Percentiles rank a stretch among this genome's conserved stretches.
Conservation (phyloP, 2,888 invertebrate species). For the Rugalucina vietnamica region DNA sequence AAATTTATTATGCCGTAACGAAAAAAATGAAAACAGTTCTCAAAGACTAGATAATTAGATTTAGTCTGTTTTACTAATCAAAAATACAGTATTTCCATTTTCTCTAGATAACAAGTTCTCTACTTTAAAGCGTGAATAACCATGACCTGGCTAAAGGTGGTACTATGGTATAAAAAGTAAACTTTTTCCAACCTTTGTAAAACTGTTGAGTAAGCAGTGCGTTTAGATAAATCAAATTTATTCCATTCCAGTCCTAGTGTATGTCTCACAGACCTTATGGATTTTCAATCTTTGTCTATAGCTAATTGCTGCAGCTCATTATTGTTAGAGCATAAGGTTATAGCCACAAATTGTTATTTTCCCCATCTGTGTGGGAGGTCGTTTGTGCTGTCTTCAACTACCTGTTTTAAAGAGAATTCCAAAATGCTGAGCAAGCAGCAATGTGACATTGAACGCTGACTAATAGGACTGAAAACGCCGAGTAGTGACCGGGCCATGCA, state of each 20-base stretch:
- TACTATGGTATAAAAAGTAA: background rate
- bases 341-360: background rate
- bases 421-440: background rate
- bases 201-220: background rate
- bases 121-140: background rate
- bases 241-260: background rate
- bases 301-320: background rate
- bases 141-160: background rate
- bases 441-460: background rate
- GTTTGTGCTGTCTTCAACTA: background rate
- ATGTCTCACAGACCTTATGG: background rate
- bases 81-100: background rate
- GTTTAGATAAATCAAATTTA: background rate
- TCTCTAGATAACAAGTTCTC: background rate
- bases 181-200: background rate
- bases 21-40: background rate
- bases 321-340: background rate
- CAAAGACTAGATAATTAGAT: background rate
- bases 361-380: background rate
- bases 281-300: no score
- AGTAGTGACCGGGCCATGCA: background rate
- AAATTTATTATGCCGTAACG: background rate
- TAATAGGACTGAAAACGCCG: background rate
- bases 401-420: background rate
- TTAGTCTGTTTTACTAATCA: background rate